Evolutionary conservation across 2,888 invertebrate species (phyloP).

Genomic region (Iselma pallidipennis): DNA sequence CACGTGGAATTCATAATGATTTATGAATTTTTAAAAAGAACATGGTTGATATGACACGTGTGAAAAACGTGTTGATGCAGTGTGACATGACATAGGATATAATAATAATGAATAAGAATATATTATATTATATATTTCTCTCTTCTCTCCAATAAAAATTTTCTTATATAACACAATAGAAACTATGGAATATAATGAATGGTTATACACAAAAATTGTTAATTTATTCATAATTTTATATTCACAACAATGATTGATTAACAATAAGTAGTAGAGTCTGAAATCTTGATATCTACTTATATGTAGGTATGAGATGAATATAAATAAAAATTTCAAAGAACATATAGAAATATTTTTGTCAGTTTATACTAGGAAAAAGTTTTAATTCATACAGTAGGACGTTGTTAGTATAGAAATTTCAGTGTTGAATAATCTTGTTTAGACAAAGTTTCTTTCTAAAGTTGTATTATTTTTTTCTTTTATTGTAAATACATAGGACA

Average conservation of each 20-base stretch:
- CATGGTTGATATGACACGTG: not conserved
- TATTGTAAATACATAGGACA: too few relatives aligned
- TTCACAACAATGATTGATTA: not conserved
- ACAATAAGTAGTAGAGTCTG: not conserved
- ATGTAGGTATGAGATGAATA: not conserved
- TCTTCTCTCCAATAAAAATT: not conserved
- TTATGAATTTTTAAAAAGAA: not conserved
- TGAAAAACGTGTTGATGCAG: not conserved
- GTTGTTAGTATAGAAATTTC: not conserved
- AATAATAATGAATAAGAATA: not conserved
- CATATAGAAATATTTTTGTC: not conserved
- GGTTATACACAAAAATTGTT: too few relatives aligned
- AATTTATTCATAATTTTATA: not conserved
- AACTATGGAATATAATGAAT: not conserved
- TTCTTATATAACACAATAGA: not conserved
- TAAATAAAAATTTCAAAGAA: not conserved
- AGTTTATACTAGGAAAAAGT: not conserved
- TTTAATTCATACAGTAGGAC: not conserved
- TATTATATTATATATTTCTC: too few relatives aligned
- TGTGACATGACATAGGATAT: not conserved
- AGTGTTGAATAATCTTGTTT: not conserved
- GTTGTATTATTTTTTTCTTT: too few relatives aligned
- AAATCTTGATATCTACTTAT: too few relatives aligned
- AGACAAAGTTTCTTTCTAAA: too few relatives aligned
- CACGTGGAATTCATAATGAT: not conserved